Base-by-base conservation (phyloP, 1,140 invertebrate species). In the Drosophila nigrodunni region DNA sequence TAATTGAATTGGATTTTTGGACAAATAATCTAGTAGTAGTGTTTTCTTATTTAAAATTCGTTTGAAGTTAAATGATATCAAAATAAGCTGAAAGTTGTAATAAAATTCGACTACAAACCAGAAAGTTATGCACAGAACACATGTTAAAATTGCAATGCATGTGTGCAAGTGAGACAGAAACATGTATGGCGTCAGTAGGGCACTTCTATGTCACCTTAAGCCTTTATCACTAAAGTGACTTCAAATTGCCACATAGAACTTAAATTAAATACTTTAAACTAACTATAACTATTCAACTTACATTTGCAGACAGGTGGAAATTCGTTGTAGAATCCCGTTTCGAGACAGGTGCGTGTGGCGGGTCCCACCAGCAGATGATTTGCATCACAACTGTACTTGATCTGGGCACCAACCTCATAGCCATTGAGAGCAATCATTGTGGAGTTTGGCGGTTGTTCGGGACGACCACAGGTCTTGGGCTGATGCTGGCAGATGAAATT, bases 401-500 rank as follows among this genome's bases (percentile, higher is more conserved):
- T 96, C n/a, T 94, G 94, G 1, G 97, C 95, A 0, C 97, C 97
- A 1, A 98, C 97, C 75, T 97, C 95, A 91, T 96, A 98, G 65
- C 94, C 94, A 18, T 92, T 92, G 15, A 94, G 92, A 3, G 94
- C 93, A 0, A 95, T 92, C 95, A 98, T 97, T 4, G 97, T 98
- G 1, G 97, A 98, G 92, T 98, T 98, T 8, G 97, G 97, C 1
- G 97, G 97, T 90, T 98, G 97, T 91, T 98, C 97, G 0, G 97
- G 97, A 57, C 96, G 93, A 8, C 97, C 97, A 86, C 97, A 98
- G 11, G 97, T 96, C 91, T 96, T 96, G 1, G 97, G 97, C 86
- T 97, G 96, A 93, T 98, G 97, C 93, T 98, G 97, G 90, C 98
- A 98, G 71, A 98, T 98, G 92, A 96, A 98, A 93, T 98, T 98